Percentiles rank a stretch among this genome's conserved stretches.
These are phyloP conservation scores for Brachylomia viminalis DNA, from an alignment of 2,888 invertebrate species.

Conservation along the genomic window DNA sequence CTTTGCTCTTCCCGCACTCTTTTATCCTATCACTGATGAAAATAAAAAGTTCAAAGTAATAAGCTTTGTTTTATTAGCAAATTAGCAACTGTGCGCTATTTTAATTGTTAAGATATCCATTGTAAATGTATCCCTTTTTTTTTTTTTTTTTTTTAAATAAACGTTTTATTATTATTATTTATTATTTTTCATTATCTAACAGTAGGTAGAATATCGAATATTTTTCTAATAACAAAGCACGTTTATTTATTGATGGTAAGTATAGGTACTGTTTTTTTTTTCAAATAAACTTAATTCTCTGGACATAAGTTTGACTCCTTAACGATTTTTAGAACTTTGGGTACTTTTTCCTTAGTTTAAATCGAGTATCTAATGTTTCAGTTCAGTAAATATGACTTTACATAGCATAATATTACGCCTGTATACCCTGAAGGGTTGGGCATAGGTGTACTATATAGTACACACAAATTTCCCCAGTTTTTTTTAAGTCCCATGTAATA, in stretches of 20 bases:
- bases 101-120: too few species aligned
- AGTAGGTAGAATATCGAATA: neutral
- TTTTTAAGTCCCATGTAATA: too few species aligned
- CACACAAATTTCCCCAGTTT: neutral
- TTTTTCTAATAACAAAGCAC: neutral
- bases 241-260: neutral
- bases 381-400: neutral
- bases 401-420: too few species aligned
- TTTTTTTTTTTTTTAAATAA: too few species aligned
- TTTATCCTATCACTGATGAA: neutral
- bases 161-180: too few species aligned
- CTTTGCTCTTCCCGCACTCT: neutral
- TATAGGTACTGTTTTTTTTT: neutral
- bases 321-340: neutral
- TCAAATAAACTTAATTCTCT: neutral
- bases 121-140: too few species aligned
- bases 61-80: neutral
- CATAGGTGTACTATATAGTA: too few species aligned
- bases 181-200: neutral
- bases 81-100: too few species aligned
- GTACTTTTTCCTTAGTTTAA: neutral
- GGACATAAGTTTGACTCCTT: neutral
- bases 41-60: neutral
- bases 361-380: neutral
- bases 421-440: fast-evolving